phyloP scores from a whole-genome alignment of 2,113 vertebrate species.

The Ariopsis seemanni region DNA sequence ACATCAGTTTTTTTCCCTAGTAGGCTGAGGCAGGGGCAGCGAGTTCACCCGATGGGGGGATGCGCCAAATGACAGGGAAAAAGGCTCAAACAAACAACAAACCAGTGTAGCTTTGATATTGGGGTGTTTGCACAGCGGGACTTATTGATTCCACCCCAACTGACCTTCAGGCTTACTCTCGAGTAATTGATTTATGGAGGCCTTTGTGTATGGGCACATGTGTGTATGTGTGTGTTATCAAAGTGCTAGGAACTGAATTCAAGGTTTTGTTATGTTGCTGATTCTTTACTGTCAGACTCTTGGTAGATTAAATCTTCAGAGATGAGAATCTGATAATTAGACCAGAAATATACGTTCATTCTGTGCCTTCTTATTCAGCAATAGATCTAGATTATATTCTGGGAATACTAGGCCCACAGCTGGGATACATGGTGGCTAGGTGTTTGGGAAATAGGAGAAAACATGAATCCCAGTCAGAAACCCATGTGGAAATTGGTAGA shows the following conservation, averaged over 20 bases:
- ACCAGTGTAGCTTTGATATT: conserved; percentile 29
- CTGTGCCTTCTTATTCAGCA: too few relatives aligned
- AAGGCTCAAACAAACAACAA: conserved; percentile 34
- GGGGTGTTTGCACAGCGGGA: conserved; percentile 39
- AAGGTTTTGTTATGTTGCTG: neutral
- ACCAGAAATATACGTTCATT: neutral
- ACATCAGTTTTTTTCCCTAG: neutral
- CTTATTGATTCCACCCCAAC: conserved; percentile 50
- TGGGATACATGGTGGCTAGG: neutral
- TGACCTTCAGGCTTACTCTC: conserved; percentile 49
- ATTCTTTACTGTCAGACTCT: neutral
- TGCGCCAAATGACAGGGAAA: neutral
- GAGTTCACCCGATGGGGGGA: neutral
- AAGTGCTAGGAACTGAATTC: neutral
- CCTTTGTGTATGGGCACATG: conserved; percentile 40
- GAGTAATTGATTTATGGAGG: conserved; percentile 55
- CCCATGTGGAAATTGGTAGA: neutral
- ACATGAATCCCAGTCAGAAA: neutral
- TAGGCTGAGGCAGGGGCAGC: conserved; percentile 16
- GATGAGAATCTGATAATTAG: neutral
- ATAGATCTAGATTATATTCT: neutral
- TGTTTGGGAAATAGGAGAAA: neutral
- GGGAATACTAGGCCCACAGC: neutral
- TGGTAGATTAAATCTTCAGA: neutral
- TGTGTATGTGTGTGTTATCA: neutral